These are phyloP conservation scores for Agriopis marginaria DNA, from an alignment of 2,888 invertebrate species.

Conservation along the genomic window DNA sequence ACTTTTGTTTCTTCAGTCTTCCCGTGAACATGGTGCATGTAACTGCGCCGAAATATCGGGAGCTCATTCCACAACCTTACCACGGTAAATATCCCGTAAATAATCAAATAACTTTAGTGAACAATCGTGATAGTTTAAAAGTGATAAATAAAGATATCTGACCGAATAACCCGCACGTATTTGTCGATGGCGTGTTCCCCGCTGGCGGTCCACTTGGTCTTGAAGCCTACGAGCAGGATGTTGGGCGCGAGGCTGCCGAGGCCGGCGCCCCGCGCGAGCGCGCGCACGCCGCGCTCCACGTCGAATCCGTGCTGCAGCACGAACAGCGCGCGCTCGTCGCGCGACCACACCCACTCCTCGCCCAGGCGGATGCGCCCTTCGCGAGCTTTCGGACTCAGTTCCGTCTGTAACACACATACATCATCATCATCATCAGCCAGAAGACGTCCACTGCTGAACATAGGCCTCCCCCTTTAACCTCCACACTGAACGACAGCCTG, in stretches of 20 bases:
- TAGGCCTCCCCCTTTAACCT: too few relatives aligned
- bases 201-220: neutral
- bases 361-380: neutral
- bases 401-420: conserved; percentile 50
- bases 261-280: conserved; percentile 2
- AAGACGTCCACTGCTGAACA: too few relatives aligned
- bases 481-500: too few relatives aligned
- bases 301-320: conserved; percentile 90
- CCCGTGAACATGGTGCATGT: too few relatives aligned
- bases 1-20: too few relatives aligned
- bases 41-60: too few relatives aligned
- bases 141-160: conserved; percentile 64
- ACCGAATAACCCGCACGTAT: conserved; percentile 97
- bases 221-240: conserved; percentile 7
- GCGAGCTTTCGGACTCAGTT: neutral
- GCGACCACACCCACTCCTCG: conserved; percentile 92
- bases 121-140: too few relatives aligned
- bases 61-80: too few relatives aligned
- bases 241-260: conserved; percentile 10
- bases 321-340: conserved; percentile 95
- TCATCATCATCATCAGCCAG: too few relatives aligned
- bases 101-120: too few relatives aligned
- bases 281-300: conserved; percentile 90
- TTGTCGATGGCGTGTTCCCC: neutral
- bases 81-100: too few relatives aligned